A percentile compares a stretch with the other conserved stretches of the same genome.
phyloP scores from a whole-genome alignment of 2,797 vertebrate genomes.

The Paguma larvata region DNA sequence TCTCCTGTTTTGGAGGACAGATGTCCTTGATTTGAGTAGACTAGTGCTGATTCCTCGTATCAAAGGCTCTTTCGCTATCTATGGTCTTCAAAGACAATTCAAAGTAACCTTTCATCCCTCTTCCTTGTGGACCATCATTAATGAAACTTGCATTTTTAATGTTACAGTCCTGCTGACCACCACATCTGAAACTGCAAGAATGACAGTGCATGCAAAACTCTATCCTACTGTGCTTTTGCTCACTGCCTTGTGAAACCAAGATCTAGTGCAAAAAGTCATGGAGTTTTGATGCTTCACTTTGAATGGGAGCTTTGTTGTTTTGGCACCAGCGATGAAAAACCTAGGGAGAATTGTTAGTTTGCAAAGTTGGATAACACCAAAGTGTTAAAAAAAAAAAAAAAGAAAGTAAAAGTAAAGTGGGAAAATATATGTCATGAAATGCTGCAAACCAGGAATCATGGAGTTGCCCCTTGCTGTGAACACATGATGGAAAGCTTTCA shows the following conservation, averaged over 20 bases:
- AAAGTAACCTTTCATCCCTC: constrained; percentile 76
- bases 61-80: constrained; percentile 66
- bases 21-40: constrained; percentile 70
- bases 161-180: constrained; percentile 67
- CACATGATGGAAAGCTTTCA: neutral
- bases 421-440: neutral
- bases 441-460: neutral
- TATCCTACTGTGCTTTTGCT: constrained; percentile 67
- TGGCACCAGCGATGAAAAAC: constrained; percentile 48
- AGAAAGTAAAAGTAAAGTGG: neutral
- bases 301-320: constrained; percentile 67
- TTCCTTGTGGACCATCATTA: constrained; percentile 75
- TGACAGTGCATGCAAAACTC: constrained; percentile 58
- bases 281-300: constrained; percentile 59
- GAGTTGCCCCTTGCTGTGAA: neutral
- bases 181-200: constrained; percentile 52
- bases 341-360: constrained; percentile 43
- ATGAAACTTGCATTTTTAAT: constrained; percentile 80
- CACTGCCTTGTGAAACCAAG: constrained; percentile 25
- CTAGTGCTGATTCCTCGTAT: constrained; percentile 45
- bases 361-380: constrained; percentile 41
- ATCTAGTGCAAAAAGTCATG: constrained; percentile 18
- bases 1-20: constrained; percentile 59
- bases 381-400: neutral
- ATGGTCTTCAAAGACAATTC: constrained; percentile 75